Conservation (phyloP, 1,140 invertebrate species). For the Mylabris phalerata region DNA sequence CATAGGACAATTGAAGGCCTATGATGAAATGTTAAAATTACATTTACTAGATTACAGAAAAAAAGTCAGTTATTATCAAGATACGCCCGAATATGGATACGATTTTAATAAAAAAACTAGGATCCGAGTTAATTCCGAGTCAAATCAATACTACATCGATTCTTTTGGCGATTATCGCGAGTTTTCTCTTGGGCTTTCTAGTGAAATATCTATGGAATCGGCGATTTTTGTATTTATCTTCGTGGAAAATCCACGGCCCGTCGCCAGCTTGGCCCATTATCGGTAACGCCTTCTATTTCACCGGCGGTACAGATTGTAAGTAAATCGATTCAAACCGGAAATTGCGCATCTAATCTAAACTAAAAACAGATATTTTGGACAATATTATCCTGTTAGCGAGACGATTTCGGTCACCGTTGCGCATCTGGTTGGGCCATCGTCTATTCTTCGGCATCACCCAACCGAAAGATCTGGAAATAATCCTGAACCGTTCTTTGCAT, state of each 20-base stretch:
- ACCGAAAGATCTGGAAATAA: constrained; percentile 6
- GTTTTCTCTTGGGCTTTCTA: too few species aligned
- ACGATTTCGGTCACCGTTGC: background rate
- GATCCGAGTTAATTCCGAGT: too few species aligned
- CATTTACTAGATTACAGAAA: too few species aligned
- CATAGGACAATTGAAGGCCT: too few species aligned
- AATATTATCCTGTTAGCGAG: background rate
- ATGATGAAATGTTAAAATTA: too few species aligned
- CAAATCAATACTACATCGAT: too few species aligned
- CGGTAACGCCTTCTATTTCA: background rate
- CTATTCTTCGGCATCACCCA: background rate
- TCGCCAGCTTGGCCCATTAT: background rate
- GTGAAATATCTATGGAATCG: background rate
- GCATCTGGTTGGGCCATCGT: constrained; percentile 6
- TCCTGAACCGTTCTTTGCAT: constrained; percentile 2
- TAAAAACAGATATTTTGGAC: constrained; percentile 3
- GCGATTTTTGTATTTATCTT: background rate
- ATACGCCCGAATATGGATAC: too few species aligned
- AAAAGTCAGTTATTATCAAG: too few species aligned
- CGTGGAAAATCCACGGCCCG: background rate
- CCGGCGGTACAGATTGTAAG: constrained; percentile 2
- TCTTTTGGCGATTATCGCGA: too few species aligned
- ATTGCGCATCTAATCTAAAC: too few species aligned
- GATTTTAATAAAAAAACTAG: too few species aligned
- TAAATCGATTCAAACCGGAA: background rate